phyloP scores from a whole-genome alignment of 2,888 invertebrate species.

The Pristionchus exspectatus region DNA sequence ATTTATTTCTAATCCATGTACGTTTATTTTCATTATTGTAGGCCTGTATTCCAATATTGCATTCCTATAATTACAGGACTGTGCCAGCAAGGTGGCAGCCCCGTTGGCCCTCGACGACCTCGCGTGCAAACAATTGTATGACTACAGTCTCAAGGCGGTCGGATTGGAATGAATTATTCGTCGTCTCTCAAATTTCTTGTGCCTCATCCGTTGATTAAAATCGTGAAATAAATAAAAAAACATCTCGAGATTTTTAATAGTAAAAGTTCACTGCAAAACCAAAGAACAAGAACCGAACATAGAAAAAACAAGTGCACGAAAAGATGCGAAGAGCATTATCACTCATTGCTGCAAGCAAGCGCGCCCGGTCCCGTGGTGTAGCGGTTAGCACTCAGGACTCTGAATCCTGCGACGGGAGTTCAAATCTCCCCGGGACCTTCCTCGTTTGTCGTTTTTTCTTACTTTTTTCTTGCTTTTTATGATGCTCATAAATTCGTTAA shows the following conservation, averaged over 20 bases:
- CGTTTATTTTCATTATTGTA: too few species aligned
- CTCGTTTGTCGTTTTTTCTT: constrained; percentile 22
- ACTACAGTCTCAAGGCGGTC: constrained; percentile 69
- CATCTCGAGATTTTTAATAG: too few species aligned
- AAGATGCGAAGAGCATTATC: too few species aligned
- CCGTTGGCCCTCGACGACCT: constrained; percentile 68
- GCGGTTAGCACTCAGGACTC: constrained; percentile 75
- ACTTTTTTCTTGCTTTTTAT: background rate
- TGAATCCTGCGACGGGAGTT: constrained; percentile 74
- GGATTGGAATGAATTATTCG: background rate
- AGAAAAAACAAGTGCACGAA: too few species aligned
- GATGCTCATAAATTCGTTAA: background rate
- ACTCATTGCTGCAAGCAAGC: background rate
- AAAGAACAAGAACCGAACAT: too few species aligned
- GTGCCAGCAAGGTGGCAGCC: constrained; percentile 59
- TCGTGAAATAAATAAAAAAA: too few species aligned
- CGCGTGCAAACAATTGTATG: constrained; percentile 75
- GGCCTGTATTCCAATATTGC: too few species aligned
- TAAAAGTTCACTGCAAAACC: too few species aligned
- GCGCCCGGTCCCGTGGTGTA: constrained; percentile 67
- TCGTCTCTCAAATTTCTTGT: too few species aligned
- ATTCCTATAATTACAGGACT: background rate
- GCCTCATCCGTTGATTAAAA: too few species aligned
- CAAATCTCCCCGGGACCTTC: constrained; percentile 65
- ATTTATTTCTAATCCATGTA: too few species aligned